Evolutionary conservation across 2,113 vertebrate genomes (phyloP), one percentile per base, ranked within the genome.

Genomic region (Notiomystis cincta): DNA sequence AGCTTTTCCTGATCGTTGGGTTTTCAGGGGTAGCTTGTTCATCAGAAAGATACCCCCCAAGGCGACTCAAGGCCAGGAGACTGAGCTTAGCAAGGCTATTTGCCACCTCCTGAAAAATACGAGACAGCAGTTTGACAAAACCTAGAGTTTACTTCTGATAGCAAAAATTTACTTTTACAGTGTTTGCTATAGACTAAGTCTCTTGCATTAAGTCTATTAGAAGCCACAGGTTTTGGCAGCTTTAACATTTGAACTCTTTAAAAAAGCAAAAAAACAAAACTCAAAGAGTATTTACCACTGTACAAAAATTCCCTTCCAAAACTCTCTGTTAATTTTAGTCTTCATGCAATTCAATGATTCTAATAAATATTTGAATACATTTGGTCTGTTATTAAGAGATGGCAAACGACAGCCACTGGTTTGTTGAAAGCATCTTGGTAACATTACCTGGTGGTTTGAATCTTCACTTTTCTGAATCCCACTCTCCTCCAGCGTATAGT

Each of bases 401-500:
- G 9, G 24, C 21, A 69, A 85, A 31, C 40, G 91, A 20, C 45
- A 62, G 7, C 7, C 0, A 0, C 1, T 15, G 10, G 27, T 35
- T 35, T n/a, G 22, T 15, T 64, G 60, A 37, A 66, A 87, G 15
- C 31, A 37, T 19, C 28, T 45, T 40, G 17, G 54, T 47, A 87
- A 50, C 38, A 45, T 96, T 98, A 98, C 98, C 98, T 99, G 99
- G 79, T 99, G 99, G 92, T 99, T 99, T 10, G 99, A 99, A 61
- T 99, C 99, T 96, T 99, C 99, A 62, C 98, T 99, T 45, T 99
- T 98, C 97, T 99, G 99, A 93, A 99, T 99, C 8, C 99, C 99
- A 7, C 99, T 99, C 98, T 99, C 99, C 96, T 99, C 99, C 83
- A 99, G 98, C 0, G 99, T 99, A 65, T 99, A 99, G 97, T 99